Percentiles rank a stretch among this genome's conserved stretches.
These are phyloP conservation scores for Listronotus bonariensis DNA, from an alignment of 1,140 invertebrate genomes.

Conservation along the genomic window DNA sequence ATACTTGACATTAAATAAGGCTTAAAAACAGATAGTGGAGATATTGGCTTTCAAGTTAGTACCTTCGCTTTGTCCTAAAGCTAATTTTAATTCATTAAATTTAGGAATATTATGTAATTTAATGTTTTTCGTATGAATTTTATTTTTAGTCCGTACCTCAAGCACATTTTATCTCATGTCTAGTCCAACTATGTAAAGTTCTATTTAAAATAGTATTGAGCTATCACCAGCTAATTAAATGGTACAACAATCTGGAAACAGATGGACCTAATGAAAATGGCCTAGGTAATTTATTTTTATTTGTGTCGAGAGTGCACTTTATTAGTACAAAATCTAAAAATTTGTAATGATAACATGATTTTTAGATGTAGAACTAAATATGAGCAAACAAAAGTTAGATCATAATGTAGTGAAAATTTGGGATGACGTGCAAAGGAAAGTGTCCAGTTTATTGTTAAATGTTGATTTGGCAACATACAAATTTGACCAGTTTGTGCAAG, in stretches of 20 bases:
- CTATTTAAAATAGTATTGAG: constrained; percentile 82
- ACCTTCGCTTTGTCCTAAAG: not conserved
- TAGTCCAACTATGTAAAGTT: constrained; percentile 80
- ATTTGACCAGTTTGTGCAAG: constrained; percentile 93
- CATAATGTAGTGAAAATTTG: constrained; percentile 85
- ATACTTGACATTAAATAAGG: too few species aligned
- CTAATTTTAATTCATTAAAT: constrained; percentile 22
- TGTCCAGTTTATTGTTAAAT: constrained; percentile 76
- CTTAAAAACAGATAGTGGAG: too few species aligned
- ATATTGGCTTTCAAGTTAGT: too few species aligned
- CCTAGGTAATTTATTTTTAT: constrained; percentile 2
- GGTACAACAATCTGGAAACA: constrained; percentile 66
- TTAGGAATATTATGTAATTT: constrained; percentile 26
- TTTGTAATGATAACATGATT: not conserved
- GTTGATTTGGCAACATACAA: constrained; percentile 83
- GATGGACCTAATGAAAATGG: constrained; percentile 18
- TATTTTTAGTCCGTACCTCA: constrained; percentile 66
- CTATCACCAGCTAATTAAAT: constrained; percentile 79
- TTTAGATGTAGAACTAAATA: constrained; percentile 65
- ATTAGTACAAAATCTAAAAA: too few species aligned
- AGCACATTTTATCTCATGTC: constrained; percentile 79
- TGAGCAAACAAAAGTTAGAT: constrained; percentile 85
- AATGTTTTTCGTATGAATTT: too few species aligned
- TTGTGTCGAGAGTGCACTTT: too few species aligned
- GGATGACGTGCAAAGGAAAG: constrained; percentile 93